phyloP scores from a whole-genome alignment of 2,888 invertebrate species.

The Stomorhina lunata region DNA sequence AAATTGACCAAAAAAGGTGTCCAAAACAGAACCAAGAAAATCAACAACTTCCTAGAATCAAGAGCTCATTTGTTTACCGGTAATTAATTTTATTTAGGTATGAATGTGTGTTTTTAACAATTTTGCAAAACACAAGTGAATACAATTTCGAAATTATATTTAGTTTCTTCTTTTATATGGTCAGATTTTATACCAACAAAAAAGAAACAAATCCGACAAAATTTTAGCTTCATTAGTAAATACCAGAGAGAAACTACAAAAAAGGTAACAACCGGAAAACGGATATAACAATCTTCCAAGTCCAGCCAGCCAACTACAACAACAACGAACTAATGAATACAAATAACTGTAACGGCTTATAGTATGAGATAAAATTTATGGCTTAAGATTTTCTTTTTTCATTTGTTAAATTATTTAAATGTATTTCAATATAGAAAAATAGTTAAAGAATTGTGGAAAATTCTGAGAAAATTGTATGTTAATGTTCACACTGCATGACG shows the following conservation, averaged over 20 bases:
- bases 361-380: not conserved
- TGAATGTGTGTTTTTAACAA: not conserved
- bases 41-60: not conserved
- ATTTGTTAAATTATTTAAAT: not conserved
- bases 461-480: not conserved
- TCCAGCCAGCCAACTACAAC: not conserved
- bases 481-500: not conserved
- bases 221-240: constrained; percentile 6
- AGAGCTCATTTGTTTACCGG: not conserved
- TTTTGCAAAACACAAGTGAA: constrained; percentile 6
- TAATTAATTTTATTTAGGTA: not conserved
- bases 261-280: constrained; percentile 38
- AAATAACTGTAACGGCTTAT: not conserved
- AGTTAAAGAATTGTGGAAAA: not conserved
- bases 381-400: not conserved
- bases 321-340: not conserved
- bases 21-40: not conserved
- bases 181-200: not conserved
- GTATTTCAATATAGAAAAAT: not conserved
- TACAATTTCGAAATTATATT: not conserved
- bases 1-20: not conserved
- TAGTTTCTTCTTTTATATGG: constrained; percentile 1
- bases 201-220: not conserved
- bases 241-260: not conserved
- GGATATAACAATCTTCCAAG: constrained; percentile 10